Conservation (phyloP, 2,113 vertebrate species). For the Sinocyclocheilus maitianheensis region DNA sequence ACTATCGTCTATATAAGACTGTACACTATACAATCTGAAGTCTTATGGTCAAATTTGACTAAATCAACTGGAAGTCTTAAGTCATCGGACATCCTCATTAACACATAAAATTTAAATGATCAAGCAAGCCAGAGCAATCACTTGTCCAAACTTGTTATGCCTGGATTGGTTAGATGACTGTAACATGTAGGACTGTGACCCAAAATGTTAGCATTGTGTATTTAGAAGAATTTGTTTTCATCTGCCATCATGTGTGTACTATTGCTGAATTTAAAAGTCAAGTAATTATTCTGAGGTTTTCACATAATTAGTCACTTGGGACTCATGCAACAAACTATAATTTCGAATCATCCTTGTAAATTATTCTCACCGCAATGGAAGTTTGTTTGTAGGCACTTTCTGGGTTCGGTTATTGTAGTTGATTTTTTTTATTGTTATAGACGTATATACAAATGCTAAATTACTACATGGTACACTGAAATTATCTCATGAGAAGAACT, state of each 20-base stretch:
- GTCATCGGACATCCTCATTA: background rate
- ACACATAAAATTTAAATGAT: background rate
- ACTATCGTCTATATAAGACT: background rate
- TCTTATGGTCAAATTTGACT: background rate
- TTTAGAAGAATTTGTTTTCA: background rate
- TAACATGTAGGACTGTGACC: background rate
- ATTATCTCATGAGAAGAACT: background rate
- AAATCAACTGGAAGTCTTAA: background rate
- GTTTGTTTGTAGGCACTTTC: background rate
- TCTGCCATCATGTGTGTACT: background rate
- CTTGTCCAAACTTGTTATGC: slow-evolving; percentile 2
- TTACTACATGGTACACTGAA: background rate
- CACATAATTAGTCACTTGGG: background rate
- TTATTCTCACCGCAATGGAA: background rate
- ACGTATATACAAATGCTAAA: background rate
- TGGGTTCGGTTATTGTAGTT: background rate
- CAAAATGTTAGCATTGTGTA: background rate
- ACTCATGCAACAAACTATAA: background rate
- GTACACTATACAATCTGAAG: background rate
- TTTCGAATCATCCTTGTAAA: background rate
- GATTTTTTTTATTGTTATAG: background rate
- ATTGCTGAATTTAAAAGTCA: background rate
- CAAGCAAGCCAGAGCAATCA: background rate
- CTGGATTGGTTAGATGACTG: background rate
- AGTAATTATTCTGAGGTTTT: background rate